A percentile compares a stretch with the other conserved stretches of the same genome.
These are phyloP conservation scores for Prionailurus viverrinus DNA, from an alignment of 2,113 vertebrate genomes.

Conservation along the genomic window DNA sequence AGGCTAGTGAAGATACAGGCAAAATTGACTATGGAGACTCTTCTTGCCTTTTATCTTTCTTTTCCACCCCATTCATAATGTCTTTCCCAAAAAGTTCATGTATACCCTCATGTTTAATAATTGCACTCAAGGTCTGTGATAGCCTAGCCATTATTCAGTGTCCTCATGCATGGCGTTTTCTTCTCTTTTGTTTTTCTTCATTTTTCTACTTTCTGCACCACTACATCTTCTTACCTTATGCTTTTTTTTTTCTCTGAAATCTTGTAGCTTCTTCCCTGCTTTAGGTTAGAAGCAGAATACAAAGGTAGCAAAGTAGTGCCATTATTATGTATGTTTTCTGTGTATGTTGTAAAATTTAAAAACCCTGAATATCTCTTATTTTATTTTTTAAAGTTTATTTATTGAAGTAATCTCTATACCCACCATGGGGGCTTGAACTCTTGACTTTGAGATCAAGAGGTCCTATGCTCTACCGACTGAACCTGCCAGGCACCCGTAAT, in stretches of 20 bases:
- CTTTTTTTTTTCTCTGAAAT: neutral
- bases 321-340: neutral
- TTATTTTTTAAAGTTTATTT: neutral
- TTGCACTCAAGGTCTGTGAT: neutral
- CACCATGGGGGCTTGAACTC: no score
- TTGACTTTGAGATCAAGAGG: no score
- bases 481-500: no score
- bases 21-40: neutral
- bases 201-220: neutral
- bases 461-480: no score
- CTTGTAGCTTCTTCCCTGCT: neutral
- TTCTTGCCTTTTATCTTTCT: neutral
- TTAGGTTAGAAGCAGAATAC: neutral
- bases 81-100: neutral
- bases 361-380: neutral
- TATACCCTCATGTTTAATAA: neutral
- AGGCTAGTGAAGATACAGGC: constrained; percentile 5
- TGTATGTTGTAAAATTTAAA: neutral
- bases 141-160: neutral
- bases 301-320: neutral
- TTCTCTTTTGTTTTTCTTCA: neutral
- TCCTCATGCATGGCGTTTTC: neutral
- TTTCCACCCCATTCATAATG: neutral
- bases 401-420: no score
- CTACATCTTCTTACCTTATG: neutral